Conservation (phyloP, 2,888 invertebrate genomes). For the Chrysodeixis includens region DNA sequence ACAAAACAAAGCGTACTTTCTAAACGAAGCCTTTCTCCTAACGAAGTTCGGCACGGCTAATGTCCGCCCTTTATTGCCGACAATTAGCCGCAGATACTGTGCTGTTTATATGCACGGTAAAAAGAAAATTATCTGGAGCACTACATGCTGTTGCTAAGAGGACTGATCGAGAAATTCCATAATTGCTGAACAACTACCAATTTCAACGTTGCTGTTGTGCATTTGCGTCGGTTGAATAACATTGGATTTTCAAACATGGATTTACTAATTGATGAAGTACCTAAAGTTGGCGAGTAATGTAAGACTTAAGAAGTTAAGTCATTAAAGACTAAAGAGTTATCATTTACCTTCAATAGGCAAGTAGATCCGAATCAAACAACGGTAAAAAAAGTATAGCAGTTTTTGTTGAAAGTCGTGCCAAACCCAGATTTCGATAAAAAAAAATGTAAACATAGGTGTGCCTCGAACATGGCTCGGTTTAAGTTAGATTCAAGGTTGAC, state of each 20-base stretch:
- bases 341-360: conserved; percentile 9
- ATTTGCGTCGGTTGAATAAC: conserved; percentile 29
- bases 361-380: not conserved
- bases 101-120: conserved; percentile 60
- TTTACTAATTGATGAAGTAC: conserved; percentile 31
- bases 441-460: conserved; percentile 78
- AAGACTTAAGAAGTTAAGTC: not conserved
- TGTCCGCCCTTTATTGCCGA: conserved; percentile 75
- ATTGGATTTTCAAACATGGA: conserved; percentile 18
- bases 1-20: conserved; percentile 82
- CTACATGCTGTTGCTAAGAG: conserved; percentile 40
- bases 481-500: conserved; percentile 76
- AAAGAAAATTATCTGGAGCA: conserved; percentile 55
- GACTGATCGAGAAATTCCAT: conserved; percentile 41
- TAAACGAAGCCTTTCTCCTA: conserved; percentile 81
- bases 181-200: conserved; percentile 35
- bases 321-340: not conserved
- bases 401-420: conserved; percentile 50
- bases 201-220: conserved; percentile 30
- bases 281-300: conserved; percentile 8
- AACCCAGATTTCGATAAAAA: conserved; percentile 66
- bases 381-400: conserved; percentile 18
- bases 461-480: conserved; percentile 61
- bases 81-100: conserved; percentile 69
- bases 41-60: conserved; percentile 75